These are phyloP conservation scores for Zosterops hypoxanthus DNA, from an alignment of 2,113 vertebrate species.

Conservation along the genomic window DNA sequence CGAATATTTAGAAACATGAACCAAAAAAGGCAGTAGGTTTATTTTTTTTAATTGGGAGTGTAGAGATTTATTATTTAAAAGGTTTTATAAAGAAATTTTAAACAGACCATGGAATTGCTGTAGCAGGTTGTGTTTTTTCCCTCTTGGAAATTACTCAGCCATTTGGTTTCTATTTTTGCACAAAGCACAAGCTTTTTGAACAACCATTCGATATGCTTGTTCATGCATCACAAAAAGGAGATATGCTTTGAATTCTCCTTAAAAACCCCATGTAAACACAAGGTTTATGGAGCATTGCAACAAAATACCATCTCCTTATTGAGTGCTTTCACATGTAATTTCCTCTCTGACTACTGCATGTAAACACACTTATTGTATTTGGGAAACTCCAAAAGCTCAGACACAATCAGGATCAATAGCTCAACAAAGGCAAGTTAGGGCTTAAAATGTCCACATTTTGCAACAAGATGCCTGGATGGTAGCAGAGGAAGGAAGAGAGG, in stretches of 20 bases:
- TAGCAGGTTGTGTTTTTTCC: conserved; percentile 49
- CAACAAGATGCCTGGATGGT: background rate
- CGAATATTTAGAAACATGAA: conserved; percentile 69
- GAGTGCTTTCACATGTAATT: conserved; percentile 81
- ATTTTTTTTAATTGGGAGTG: conserved; percentile 41
- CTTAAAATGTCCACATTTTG: conserved; percentile 7
- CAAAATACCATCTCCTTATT: conserved; percentile 78
- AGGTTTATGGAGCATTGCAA: conserved; percentile 83
- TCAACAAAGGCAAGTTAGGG: conserved; percentile 2
- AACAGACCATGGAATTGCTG: conserved; percentile 79
- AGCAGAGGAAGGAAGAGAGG: background rate
- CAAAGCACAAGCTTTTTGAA: conserved; percentile 74
- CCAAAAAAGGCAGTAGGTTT: conserved; percentile 47
- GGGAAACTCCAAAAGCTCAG: conserved; percentile 67
- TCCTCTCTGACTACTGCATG: conserved; percentile 77
- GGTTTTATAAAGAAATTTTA: conserved; percentile 78
- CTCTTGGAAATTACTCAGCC: conserved; percentile 79
- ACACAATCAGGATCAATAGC: conserved; percentile 58
- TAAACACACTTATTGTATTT: conserved; percentile 80
- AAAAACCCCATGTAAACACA: conserved; percentile 86
- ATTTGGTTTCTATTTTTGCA: conserved; percentile 80
- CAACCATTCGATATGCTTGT: conserved; percentile 82
- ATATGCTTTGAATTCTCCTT: conserved; percentile 85
- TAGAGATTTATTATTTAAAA: conserved; percentile 80
- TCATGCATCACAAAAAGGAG: conserved; percentile 81